Conservation (phyloP, 1,140 invertebrate species). For the Samia ricini region DNA sequence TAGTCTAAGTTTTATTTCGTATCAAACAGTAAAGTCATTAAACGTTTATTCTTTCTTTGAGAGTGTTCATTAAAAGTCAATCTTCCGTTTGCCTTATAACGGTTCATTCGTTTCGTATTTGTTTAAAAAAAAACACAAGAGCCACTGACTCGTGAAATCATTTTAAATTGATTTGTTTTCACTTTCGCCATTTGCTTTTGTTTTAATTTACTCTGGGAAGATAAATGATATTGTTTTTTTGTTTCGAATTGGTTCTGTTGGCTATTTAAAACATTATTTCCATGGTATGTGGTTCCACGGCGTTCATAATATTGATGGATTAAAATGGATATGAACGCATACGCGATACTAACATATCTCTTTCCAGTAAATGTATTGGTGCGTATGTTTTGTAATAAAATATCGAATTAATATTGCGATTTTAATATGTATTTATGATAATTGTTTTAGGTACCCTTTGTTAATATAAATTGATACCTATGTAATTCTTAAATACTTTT, state of each 20-base stretch:
- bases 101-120: background rate
- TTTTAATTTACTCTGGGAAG: background rate
- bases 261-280: background rate
- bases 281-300: background rate
- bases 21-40: background rate
- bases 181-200: background rate
- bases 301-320: background rate
- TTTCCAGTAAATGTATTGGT: too few species aligned
- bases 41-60: background rate
- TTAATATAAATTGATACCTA: too few species aligned
- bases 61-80: conserved; percentile 7
- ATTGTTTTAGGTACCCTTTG: too few species aligned
- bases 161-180: conserved; percentile 1
- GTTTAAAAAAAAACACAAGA: conserved; percentile 1
- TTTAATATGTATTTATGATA: too few species aligned
- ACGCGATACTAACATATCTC: too few species aligned
- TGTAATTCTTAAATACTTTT: too few species aligned
- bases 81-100: background rate
- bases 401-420: too few species aligned
- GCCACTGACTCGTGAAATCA: conserved; percentile 3
- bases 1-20: background rate
- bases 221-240: background rate
- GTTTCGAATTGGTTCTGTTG: background rate
- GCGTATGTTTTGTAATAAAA: too few species aligned
- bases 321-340: background rate